Percentiles rank a stretch among this genome's conserved stretches.
Conservation (phyloP, 2,113 vertebrate genomes). For the Cepphus grylle region DNA sequence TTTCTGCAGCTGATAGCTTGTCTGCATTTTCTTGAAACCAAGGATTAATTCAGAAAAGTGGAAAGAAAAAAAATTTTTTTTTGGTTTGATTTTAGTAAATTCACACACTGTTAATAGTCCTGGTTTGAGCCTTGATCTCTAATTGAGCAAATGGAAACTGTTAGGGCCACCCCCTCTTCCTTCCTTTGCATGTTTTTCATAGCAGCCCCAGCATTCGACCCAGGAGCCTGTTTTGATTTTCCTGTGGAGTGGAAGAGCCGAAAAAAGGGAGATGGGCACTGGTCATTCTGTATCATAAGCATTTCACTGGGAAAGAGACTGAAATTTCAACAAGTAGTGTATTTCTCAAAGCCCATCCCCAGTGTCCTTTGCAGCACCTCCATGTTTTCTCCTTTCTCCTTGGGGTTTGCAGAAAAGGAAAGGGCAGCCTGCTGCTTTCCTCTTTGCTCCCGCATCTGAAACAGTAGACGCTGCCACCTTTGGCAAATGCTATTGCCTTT, state of each 20-base stretch:
- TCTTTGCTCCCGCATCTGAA: background rate
- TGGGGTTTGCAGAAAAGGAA: background rate
- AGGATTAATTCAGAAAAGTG: background rate
- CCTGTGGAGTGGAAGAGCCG: rapidly evolving
- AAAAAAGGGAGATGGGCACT: background rate
- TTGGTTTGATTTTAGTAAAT: background rate
- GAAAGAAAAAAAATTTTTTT: background rate
- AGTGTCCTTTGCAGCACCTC: background rate
- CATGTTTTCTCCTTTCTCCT: background rate
- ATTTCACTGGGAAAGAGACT: background rate
- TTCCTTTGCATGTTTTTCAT: background rate
- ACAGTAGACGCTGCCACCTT: rapidly evolving
- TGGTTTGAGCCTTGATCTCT: background rate
- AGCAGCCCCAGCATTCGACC: background rate
- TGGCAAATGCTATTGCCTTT: background rate
- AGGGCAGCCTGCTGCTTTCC: background rate
- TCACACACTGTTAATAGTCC: background rate
- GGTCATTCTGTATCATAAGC: background rate
- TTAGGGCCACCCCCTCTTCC: background rate
- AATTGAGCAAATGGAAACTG: background rate
- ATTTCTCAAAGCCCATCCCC: background rate
- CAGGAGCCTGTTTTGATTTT: background rate
- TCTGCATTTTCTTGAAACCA: background rate
- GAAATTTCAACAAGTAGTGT: background rate
- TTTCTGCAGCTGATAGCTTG: background rate